Base-by-base conservation (phyloP, 2,888 invertebrate species). In the Volucella inanis region DNA sequence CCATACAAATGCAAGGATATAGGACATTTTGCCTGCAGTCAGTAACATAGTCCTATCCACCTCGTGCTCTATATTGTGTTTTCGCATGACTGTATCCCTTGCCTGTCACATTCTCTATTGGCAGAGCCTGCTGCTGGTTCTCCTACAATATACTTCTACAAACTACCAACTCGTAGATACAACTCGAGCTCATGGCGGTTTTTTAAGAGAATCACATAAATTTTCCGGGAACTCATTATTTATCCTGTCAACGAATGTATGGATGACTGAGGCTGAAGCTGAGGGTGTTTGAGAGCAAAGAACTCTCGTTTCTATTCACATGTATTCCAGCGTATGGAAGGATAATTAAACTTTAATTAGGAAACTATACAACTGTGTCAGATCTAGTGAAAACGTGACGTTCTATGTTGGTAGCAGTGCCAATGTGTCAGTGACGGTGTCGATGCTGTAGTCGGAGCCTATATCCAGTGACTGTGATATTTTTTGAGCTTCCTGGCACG, bases 331-430 rank as follows among this genome's bases (percentile, higher is more conserved):
- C 81, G 61, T 68, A 85, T 85, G 85, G 81, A 85, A 77, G 85
- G 85, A 85, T 85, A 85, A 85, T 85, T 85, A 85, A 85, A 85
- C 80, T 85, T 85, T 85, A 85, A 85, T 85, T 85, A 81, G 85
- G 85, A 85, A 85, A 85, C 85, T 85, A 79, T 80, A 85, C 80
- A 85, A 85, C 80, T 81, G 85, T 85, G 80, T 85, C 80, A 85
- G 76, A 81, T 77, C 64, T 76, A 85, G 79, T 71, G 70, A 50
- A 59, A 77, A 81, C 85, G 85, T 85, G 85, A 85, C 85, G 71
- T 65, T 80, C 31, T 31, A 31, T 31, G 31, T 6, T 31, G 31
- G 31, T 31, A 31, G 31, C 6, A 31, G 1, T n/a, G 0, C 14
- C 47, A 1, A 47, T n/a, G 47, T 14, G n/a, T n/a, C 10, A 6